Conservation (phyloP, 2,113 vertebrate species). For the Polypterus senegalus region DNA sequence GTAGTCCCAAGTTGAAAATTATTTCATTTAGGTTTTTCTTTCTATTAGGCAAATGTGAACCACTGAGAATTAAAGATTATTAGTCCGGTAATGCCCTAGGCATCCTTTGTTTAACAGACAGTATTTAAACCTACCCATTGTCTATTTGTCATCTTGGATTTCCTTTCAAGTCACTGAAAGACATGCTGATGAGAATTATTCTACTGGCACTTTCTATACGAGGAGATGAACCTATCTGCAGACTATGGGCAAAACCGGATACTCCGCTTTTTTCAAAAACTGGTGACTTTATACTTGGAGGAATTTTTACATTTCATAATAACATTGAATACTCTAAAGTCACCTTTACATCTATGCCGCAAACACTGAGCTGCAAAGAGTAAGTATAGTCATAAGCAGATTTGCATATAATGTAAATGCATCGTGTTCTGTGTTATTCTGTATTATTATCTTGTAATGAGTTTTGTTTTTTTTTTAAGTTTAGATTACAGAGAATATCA, state of each 20-base stretch:
- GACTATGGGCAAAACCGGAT: slow-evolving; percentile 34
- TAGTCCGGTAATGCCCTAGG: too few relatives aligned
- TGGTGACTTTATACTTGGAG: slow-evolving; percentile 46
- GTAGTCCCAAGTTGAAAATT: too few relatives aligned
- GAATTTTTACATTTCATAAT: slow-evolving; percentile 48
- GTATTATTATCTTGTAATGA: not conserved
- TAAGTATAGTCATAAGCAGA: slow-evolving; percentile 19
- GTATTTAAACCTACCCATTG: too few relatives aligned
- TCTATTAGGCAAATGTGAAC: too few relatives aligned
- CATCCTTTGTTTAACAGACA: too few relatives aligned
- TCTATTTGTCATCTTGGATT: too few relatives aligned
- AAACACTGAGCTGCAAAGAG: slow-evolving; percentile 38
- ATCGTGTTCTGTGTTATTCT: not conserved
- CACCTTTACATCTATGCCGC: slow-evolving; percentile 35
- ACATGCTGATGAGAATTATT: slow-evolving; percentile 9
- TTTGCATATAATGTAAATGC: not conserved
- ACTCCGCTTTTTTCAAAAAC: slow-evolving; percentile 37
- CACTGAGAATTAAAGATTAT: too few relatives aligned
- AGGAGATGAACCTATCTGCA: slow-evolving; percentile 26
- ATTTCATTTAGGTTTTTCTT: too few relatives aligned
- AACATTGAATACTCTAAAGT: slow-evolving; percentile 29
- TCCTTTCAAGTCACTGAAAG: too few relatives aligned
- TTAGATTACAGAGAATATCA: slow-evolving; percentile 52
- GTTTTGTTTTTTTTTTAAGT: slow-evolving; percentile 21
- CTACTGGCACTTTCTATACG: slow-evolving; percentile 2